Evolutionary conservation across 2,888 invertebrate genomes (phyloP), one percentile per base, ranked within the genome.

Genomic region (Proisotoma minuta): DNA sequence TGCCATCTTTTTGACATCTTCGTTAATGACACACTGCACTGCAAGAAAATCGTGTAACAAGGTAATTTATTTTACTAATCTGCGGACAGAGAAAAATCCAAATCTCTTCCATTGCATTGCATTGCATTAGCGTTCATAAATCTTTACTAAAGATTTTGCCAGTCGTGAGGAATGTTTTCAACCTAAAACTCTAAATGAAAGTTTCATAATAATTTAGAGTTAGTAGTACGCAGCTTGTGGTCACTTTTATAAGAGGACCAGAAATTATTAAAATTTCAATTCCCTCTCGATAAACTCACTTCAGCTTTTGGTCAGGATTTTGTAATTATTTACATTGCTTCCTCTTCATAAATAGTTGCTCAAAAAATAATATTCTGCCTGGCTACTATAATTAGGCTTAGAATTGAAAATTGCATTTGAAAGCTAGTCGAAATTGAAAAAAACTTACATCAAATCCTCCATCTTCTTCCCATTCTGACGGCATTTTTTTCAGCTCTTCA

Each of bases 391-490:
- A n/a, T n/a, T n/a, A n/a, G n/a, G n/a, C n/a, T n/a, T n/a, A n/a
- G n/a, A n/a, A n/a, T n/a, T n/a, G n/a, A n/a, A n/a, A n/a, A n/a
- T 10, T 34, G 34, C 34, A 34, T 34, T 34, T 34, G 34, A 8
- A 34, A 15, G 15, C 8, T 34, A 8, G 15, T 34, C 15, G 8
- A 34, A 10, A 34, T 15, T 34, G 8, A 10, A 34, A 8, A 15
- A 34, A 34, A 54, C 53, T 54, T 39, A 54, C 53, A 54, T 54
- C 53, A 20, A 54, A 54, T 23, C 28, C 28, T 39, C 15, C 53
- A 23, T 54, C 53, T 49, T 49, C 49, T 54, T 54, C 53, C 29
- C 53, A 28, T 23, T 54, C 53, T 5, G 53, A 39, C 23, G 53
- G 53, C 53, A 54, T 54, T 28, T 54, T 34, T 43, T 15, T 43